A percentile compares a stretch with the other conserved stretches of the same genome.
phyloP scores from a whole-genome alignment of 2,113 vertebrate species.

The Rhipidura dahli region DNA sequence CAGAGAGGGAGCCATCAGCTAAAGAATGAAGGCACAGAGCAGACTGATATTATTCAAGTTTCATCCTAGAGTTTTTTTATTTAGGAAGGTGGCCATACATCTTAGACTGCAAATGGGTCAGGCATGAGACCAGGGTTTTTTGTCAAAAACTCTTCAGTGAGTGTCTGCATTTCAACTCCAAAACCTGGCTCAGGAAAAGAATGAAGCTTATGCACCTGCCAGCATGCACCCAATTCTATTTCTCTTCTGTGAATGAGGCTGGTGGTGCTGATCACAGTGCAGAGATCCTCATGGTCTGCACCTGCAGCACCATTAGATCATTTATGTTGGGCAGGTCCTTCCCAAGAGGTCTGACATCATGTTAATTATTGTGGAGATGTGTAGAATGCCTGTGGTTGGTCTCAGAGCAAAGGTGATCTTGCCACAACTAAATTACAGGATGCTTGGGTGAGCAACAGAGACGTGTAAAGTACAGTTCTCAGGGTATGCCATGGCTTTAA shows the following conservation, averaged over 20 bases:
- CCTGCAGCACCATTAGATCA: background rate
- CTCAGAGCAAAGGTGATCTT: background rate
- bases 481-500: background rate
- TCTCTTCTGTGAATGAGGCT: background rate
- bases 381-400: background rate
- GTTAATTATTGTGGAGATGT: background rate
- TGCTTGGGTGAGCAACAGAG: background rate
- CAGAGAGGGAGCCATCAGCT: background rate
- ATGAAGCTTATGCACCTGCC: background rate
- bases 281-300: background rate
- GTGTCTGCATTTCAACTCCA: background rate
- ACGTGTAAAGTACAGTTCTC: background rate
- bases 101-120: background rate
- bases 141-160: background rate
- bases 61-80: background rate
- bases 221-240: background rate
- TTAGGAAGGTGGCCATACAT: background rate
- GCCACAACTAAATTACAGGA: background rate
- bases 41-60: background rate
- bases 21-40: background rate
- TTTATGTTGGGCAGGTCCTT: background rate
- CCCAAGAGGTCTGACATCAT: background rate
- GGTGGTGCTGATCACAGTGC: background rate
- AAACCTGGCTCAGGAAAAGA: background rate
- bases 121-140: background rate